Evolutionary conservation across 2,797 vertebrate species (phyloP).

Genomic region (Sphaeramia orbicularis): DNA sequence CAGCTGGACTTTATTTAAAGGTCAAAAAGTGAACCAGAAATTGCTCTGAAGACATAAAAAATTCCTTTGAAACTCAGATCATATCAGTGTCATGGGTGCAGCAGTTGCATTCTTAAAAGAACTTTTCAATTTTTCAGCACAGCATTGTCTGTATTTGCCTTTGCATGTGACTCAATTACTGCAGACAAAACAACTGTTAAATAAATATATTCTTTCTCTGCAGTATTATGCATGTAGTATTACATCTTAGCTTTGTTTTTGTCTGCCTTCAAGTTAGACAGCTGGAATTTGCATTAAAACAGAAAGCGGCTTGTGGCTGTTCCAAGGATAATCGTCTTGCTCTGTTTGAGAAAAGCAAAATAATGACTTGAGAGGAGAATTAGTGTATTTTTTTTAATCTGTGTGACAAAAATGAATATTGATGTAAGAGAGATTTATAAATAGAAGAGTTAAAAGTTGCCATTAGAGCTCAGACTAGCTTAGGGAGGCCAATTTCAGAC

Average conservation of each 20-base stretch:
- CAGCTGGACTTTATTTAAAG: slow-evolving; percentile 84
- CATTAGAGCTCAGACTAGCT: slow-evolving; percentile 50
- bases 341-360: slow-evolving; percentile 45
- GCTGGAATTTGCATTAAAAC: slow-evolving; percentile 43
- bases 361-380: slow-evolving; percentile 46
- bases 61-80: slow-evolving; percentile 81
- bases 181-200: slow-evolving; percentile 26
- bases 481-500: slow-evolving; percentile 51
- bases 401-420: slow-evolving; percentile 52
- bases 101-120: slow-evolving; percentile 43
- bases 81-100: slow-evolving; percentile 71
- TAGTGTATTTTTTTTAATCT: slow-evolving; percentile 53
- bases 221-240: slow-evolving; percentile 17
- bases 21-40: slow-evolving; percentile 81
- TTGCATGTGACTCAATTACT: slow-evolving; percentile 37
- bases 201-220: slow-evolving; percentile 40
- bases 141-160: slow-evolving; percentile 19
- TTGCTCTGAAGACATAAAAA: slow-evolving; percentile 74
- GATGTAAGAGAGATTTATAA: slow-evolving; percentile 54
- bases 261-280: slow-evolving; percentile 21
- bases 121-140: slow-evolving; percentile 19
- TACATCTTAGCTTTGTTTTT: slow-evolving; percentile 26
- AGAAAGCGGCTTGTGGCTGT: slow-evolving; percentile 19
- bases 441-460: slow-evolving; percentile 49
- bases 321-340: slow-evolving; percentile 35